A percentile compares a stretch with the other conserved stretches of the same genome.
phyloP scores from a whole-genome alignment of 2,113 vertebrate genomes.

The Hemichromis elongatus region DNA sequence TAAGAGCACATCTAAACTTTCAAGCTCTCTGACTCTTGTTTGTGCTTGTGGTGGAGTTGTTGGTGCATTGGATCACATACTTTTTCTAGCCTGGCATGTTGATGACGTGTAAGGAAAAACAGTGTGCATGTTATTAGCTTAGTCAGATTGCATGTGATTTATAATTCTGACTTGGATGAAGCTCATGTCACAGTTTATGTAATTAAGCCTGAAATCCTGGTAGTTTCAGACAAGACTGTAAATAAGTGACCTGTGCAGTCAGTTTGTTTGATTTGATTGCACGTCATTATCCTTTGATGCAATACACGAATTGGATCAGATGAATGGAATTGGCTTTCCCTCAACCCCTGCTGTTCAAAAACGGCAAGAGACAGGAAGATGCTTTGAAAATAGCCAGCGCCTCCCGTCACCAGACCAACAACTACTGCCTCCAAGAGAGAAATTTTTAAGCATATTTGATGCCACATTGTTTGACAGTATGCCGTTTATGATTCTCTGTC shows the following conservation, averaged over 20 bases:
- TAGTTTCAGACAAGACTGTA: not conserved
- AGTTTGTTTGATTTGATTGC: not conserved
- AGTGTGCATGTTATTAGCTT: not conserved
- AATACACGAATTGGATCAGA: not conserved
- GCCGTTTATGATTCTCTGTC: slow-evolving; percentile 27
- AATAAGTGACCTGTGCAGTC: not conserved
- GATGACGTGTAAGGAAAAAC: not conserved
- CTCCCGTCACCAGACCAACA: not conserved
- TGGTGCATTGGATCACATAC: not conserved
- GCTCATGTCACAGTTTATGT: not conserved
- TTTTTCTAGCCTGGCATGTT: not conserved
- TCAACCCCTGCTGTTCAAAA: not conserved
- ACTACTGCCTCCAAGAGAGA: not conserved
- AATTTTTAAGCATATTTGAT: not conserved
- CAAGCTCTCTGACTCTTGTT: accelerated
- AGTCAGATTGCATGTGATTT: not conserved
- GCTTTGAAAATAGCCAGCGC: not conserved
- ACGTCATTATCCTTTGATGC: not conserved
- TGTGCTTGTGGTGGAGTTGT: not conserved
- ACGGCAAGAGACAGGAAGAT: not conserved
- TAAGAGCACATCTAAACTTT: not conserved
- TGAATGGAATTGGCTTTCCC: not conserved
- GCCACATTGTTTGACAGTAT: slow-evolving; percentile 24
- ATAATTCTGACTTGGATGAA: not conserved
- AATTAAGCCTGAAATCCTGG: not conserved